Percentiles rank a stretch among this genome's conserved stretches.
Evolutionary conservation across 2,888 invertebrate species (phyloP).

Genomic region (Craniophora ligustri): DNA sequence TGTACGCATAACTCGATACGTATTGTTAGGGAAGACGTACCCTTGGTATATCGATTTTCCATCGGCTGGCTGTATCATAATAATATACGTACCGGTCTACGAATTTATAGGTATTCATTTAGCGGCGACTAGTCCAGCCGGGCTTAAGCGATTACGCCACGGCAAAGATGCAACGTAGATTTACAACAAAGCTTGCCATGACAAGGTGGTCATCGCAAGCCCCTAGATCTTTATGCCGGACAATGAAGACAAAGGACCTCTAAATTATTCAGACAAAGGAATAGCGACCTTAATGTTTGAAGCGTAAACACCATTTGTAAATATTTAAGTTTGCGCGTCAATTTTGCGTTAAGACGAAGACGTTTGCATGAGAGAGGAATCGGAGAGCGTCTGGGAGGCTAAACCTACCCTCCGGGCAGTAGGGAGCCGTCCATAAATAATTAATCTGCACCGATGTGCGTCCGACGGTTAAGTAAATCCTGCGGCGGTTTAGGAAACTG

Average conservation of each 20-base stretch:
- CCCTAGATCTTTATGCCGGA: slow-evolving; percentile 83
- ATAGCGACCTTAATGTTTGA: slow-evolving; percentile 80
- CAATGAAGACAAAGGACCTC: slow-evolving; percentile 85
- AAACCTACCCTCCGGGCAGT: slow-evolving; percentile 79
- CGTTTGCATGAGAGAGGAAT: slow-evolving; percentile 86
- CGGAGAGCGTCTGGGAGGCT: slow-evolving; percentile 83
- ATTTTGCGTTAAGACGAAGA: slow-evolving; percentile 85
- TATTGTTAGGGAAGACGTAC: slow-evolving; percentile 56
- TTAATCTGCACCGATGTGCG: slow-evolving; percentile 85
- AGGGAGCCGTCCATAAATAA: slow-evolving; percentile 84
- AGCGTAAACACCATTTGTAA: slow-evolving; percentile 78
- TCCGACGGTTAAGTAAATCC: slow-evolving; percentile 82
- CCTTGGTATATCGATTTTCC: slow-evolving; percentile 53
- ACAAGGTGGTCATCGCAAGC: slow-evolving; percentile 88
- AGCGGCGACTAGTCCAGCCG: slow-evolving; percentile 68
- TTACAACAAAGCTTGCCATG: slow-evolving; percentile 84
- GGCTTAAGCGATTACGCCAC: slow-evolving; percentile 83
- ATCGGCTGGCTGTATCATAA: slow-evolving; percentile 41
- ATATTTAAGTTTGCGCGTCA: slow-evolving; percentile 81
- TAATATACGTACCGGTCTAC: slow-evolving; percentile 47
- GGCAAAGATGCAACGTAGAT: slow-evolving; percentile 87
- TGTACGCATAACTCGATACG: slow-evolving; percentile 80
- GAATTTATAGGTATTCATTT: slow-evolving; percentile 83
- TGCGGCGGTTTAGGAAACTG: slow-evolving; percentile 71
- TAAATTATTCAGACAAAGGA: slow-evolving; percentile 84